Evolutionary conservation across 2,113 vertebrate species (phyloP).

Genomic region (Phyllostomus discolor): DNA sequence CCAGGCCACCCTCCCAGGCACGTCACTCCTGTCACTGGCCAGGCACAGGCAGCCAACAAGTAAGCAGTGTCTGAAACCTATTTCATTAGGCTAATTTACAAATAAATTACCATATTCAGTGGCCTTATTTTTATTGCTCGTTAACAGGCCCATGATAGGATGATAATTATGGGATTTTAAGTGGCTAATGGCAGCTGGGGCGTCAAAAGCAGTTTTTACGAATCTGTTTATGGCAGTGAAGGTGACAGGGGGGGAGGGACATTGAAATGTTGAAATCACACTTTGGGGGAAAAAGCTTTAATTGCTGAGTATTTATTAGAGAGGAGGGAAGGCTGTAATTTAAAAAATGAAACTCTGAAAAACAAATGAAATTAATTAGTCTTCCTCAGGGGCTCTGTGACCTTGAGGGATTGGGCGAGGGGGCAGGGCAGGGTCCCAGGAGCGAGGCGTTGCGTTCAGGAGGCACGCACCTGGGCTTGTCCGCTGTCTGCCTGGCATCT

Average conservation of each 20-base stretch:
- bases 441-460: background rate
- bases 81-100: constrained; percentile 95
- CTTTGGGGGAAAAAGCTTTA: constrained; percentile 85
- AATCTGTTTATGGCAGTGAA: constrained; percentile 89
- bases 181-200: constrained; percentile 90
- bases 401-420: constrained; percentile 56
- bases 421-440: background rate
- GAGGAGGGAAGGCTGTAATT: constrained; percentile 86
- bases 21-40: constrained; percentile 72
- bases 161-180: constrained; percentile 97
- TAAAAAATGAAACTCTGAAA: constrained; percentile 84
- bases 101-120: constrained; percentile 99
- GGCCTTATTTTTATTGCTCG: constrained; percentile 96
- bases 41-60: constrained; percentile 82
- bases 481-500: too few relatives aligned
- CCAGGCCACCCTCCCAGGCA: background rate
- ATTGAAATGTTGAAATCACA: constrained; percentile 85
- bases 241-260: constrained; percentile 85
- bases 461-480: background rate
- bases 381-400: constrained; percentile 63
- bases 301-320: constrained; percentile 89
- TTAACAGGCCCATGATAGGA: constrained; percentile 97
- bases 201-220: constrained; percentile 88
- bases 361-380: constrained; percentile 85
- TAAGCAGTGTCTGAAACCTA: constrained; percentile 90